phyloP scores from a whole-genome alignment of 2,888 invertebrate species.

The Eledona agricola region DNA sequence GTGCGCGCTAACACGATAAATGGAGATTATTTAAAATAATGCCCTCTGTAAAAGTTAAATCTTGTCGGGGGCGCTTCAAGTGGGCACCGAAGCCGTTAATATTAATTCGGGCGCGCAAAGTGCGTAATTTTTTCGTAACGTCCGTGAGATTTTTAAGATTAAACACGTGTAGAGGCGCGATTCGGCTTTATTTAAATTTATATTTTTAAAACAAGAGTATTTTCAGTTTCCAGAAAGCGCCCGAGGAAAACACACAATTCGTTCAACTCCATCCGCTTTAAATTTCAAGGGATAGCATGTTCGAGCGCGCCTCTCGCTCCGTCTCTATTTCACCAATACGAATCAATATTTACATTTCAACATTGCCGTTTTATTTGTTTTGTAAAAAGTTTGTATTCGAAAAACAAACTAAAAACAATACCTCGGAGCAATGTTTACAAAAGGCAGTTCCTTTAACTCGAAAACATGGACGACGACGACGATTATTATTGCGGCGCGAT shows the following conservation, averaged over 20 bases:
- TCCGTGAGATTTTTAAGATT: too few species aligned
- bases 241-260: conserved; percentile 33
- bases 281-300: conserved; percentile 55
- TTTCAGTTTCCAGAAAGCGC: conserved; percentile 25
- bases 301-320: conserved; percentile 37
- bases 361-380: conserved; percentile 55
- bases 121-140: too few species aligned
- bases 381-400: conserved; percentile 59
- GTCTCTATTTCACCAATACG: conserved; percentile 37
- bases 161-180: conserved; percentile 4
- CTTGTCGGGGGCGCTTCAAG: too few species aligned
- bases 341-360: conserved; percentile 41
- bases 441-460: conserved; percentile 46
- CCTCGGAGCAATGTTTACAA: conserved; percentile 42
- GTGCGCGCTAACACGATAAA: too few species aligned
- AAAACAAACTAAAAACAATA: conserved; percentile 59
- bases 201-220: conserved; percentile 34
- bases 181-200: conserved; percentile 28
- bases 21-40: too few species aligned
- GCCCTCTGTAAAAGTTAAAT: too few species aligned
- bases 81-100: too few species aligned
- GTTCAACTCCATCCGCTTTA: conserved; percentile 53
- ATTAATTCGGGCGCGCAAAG: too few species aligned
- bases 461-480: conserved; percentile 33
- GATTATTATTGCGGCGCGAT: conserved; percentile 10